Evolutionary conservation across 1,140 invertebrate genomes (phyloP).

Genomic region (Ephestia elutella): DNA sequence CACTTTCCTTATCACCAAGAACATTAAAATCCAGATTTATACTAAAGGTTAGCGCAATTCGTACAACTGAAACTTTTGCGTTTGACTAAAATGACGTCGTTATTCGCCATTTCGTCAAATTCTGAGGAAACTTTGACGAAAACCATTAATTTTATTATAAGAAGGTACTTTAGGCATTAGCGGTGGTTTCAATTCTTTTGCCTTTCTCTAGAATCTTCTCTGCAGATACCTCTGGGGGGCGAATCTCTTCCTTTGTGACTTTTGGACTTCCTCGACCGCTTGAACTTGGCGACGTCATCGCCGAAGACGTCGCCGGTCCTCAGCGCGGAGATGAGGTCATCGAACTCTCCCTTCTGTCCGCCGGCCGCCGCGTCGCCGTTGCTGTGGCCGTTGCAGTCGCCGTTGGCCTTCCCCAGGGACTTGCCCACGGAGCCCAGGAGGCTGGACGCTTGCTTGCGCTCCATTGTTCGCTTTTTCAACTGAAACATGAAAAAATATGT

Average conservation of each 20-base stretch:
- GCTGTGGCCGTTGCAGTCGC: constrained; percentile 72
- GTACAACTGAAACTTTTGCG: too few species aligned
- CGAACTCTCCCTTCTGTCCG: constrained; percentile 90
- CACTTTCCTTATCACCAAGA: too few species aligned
- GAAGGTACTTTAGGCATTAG: too few species aligned
- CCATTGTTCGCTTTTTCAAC: constrained; percentile 90
- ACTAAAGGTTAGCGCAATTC: too few species aligned
- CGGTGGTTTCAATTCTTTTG: constrained; percentile 57
- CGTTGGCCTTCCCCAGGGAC: constrained; percentile 72
- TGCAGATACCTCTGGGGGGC: constrained; percentile 76
- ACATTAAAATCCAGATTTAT: too few species aligned
- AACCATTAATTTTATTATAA: too few species aligned
- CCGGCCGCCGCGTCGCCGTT: constrained; percentile 61
- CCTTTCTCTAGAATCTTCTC: constrained; percentile 83
- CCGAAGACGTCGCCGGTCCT: constrained; percentile 97
- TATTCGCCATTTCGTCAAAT: too few species aligned
- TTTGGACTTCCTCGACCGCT: constrained; percentile 83
- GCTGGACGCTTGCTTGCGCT: constrained; percentile 86
- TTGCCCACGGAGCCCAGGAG: constrained; percentile 78
- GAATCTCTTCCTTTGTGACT: constrained; percentile 74
- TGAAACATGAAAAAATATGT: constrained; percentile 52
- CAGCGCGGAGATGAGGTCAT: constrained; percentile 96
- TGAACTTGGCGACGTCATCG: constrained; percentile 95
- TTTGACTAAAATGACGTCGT: too few species aligned
- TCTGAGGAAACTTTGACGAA: too few species aligned